Percentiles rank a stretch among this genome's conserved stretches.
These are phyloP conservation scores for Stichopus chloronotus DNA, from an alignment of 35 echinoderm and acorn worm genomes.

Conservation along the genomic window DNA sequence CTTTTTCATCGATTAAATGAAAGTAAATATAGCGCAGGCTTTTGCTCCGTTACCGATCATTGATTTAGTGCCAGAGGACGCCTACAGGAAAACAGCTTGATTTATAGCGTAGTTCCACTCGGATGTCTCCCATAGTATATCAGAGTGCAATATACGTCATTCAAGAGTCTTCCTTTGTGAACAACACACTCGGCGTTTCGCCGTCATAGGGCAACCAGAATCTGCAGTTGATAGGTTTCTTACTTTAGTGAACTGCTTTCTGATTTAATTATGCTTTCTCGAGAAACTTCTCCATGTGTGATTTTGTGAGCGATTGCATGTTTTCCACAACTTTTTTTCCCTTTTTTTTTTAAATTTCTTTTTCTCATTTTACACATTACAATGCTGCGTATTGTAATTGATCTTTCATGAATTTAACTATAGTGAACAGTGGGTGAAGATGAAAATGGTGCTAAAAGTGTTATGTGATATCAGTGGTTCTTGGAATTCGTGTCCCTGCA, in stretches of 20 bases:
- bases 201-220: not conserved
- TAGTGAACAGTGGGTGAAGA: too few species aligned
- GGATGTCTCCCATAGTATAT: not conserved
- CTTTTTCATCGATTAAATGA: not conserved
- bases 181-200: not conserved
- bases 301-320: not conserved
- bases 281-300: not conserved
- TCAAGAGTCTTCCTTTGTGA: not conserved
- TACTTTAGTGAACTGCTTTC: not conserved
- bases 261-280: slow-evolving; percentile 10
- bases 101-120: not conserved
- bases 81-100: not conserved
- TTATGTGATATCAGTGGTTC: not conserved
- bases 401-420: too few species aligned
- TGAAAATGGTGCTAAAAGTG: not conserved
- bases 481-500: not conserved
- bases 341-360: not conserved
- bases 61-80: not conserved
- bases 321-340: not conserved
- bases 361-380: too few species aligned
- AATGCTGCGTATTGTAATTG: too few species aligned
- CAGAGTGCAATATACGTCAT: not conserved
- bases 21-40: not conserved
- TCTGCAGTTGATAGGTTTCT: slow-evolving; percentile 10
- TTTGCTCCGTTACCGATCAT: not conserved